Evolutionary conservation across 2,888 invertebrate species (phyloP), one percentile per base, ranked within the genome.

Genomic region (Galerucella calmariensis): DNA sequence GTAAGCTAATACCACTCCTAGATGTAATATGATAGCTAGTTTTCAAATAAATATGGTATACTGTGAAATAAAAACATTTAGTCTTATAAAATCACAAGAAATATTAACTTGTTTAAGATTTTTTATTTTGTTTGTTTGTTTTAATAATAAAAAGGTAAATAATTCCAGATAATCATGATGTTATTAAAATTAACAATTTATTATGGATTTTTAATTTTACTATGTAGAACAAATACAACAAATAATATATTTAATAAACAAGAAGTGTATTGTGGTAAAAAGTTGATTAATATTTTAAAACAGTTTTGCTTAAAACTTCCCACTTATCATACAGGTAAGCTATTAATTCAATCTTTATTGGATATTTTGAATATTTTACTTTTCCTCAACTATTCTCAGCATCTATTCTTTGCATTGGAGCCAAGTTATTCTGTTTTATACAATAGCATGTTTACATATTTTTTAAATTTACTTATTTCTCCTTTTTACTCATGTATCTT

Each of bases 271-370:
- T 77, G 77, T 27, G 77, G 77, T 8, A 66, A 35, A 16, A 70
- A 61, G 14, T 61, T 77, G 12, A 71, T 66, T 2, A 67, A 46
- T 16, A 75, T 77, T 14, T 51, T 77, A 61, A n/a, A 53, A 11
- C 67, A 68, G 56, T 77, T 75, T 65, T 77, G 77, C 46, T 20
- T 75, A 2, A 59, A 70, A 8, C 73, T 68, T 70, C 69, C 69
- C 12, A 41, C 67, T 12, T 63, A 44, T 51, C 44, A 72, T 61
- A 27, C 27, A 16, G 74, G 76, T 76, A 62, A 67, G 67, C 20
- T 20, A 20, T 41, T 9, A 44, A 12, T 16, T 27, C 35, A 27
- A 11, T 27, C 1, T 61, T 61, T 61, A 35, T 14, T 14, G 14
- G 27, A 27, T 61, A 35, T 48, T 48, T 48, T 48, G 11, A 48